Percentiles rank a stretch among this genome's conserved stretches.
Conservation (phyloP, 2,797 vertebrate genomes). For the Todus mexicanus region DNA sequence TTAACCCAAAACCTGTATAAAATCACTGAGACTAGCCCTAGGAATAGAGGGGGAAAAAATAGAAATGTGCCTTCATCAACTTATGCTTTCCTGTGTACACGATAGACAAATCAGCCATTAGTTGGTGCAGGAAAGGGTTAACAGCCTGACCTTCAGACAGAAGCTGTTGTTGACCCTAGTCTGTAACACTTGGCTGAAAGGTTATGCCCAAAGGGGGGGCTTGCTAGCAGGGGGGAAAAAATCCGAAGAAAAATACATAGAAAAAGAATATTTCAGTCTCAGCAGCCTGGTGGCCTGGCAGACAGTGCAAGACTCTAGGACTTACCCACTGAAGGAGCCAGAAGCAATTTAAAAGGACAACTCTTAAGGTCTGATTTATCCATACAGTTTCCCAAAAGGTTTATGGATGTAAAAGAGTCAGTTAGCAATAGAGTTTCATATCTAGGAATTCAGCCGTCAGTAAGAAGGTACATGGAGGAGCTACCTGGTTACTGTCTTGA, state of each 20-base stretch:
- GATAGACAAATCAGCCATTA: not conserved
- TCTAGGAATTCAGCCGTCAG: not conserved
- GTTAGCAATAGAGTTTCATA: not conserved
- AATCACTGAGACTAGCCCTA: not conserved
- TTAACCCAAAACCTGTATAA: not conserved
- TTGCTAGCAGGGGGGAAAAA: not conserved
- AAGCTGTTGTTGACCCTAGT: slow-evolving; percentile 33
- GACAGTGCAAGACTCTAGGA: not conserved
- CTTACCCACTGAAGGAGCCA: not conserved
- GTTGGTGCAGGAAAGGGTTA: slow-evolving; percentile 1
- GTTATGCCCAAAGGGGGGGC: slow-evolving; percentile 11
- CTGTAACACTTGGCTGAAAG: slow-evolving; percentile 11
- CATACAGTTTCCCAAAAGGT: not conserved
- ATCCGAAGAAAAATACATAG: not conserved
- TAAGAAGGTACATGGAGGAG: not conserved
- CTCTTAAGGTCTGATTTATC: not conserved
- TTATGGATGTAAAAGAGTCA: not conserved
- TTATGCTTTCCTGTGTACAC: not conserved
- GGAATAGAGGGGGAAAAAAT: fast-evolving
- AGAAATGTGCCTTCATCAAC: not conserved
- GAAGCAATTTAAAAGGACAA: not conserved
- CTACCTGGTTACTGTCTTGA: not conserved
- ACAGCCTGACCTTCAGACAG: slow-evolving; percentile 24
- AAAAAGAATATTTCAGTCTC: not conserved
- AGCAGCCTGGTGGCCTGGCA: not conserved